Evolutionary conservation across 2,113 vertebrate genomes (phyloP), one percentile per base, ranked within the genome.

Genomic region (Channa argus): DNA sequence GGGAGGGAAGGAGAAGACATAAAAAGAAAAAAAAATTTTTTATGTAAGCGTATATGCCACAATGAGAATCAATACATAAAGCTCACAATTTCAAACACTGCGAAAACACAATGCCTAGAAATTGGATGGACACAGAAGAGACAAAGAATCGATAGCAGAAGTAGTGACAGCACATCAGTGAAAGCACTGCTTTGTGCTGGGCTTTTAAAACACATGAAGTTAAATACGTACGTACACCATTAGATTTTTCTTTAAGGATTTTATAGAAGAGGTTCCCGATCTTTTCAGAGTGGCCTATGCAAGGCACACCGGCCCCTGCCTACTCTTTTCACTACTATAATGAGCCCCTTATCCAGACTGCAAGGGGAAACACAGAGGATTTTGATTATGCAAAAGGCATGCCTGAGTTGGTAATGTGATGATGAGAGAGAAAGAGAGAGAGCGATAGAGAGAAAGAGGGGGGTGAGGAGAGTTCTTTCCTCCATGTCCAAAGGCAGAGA

Each of bases 361-460:
- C 79, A 77, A 71, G 65, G 62, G 59, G 74, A 82, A 86, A 89
- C 67, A 86, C 72, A 77, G 74, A 83, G 76, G 67, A 77, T 60
- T 45, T 79, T 80, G 70, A 92, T 93, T 92, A 91, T 91, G 88
- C 85, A 81, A 75, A 83, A 81, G 63, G 72, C 74, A 63, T 90
- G 81, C 82, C 80, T 74, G 89, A 88, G 85, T 74, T 90, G 69
- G 87, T 91, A 88, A 93, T 90, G 82, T 62, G 45, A 63, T 71
- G 77, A 77, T 76, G 62, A 58, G 74, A 63, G 65, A 60, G 76
- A 69, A 71, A 46, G 54, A 38, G 24, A 11, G 24, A 55, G 8
- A 49, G 37, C 52, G 43, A 73, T 52, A 74, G 14, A 63, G 38
- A 60, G 0, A 59, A 33, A 54, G 34, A 33, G 44, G 45, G 34